A percentile compares a stretch with the other conserved stretches of the same genome.
Conservation (phyloP, 2,797 vertebrate species). For the Halcyon leucocephala region DNA sequence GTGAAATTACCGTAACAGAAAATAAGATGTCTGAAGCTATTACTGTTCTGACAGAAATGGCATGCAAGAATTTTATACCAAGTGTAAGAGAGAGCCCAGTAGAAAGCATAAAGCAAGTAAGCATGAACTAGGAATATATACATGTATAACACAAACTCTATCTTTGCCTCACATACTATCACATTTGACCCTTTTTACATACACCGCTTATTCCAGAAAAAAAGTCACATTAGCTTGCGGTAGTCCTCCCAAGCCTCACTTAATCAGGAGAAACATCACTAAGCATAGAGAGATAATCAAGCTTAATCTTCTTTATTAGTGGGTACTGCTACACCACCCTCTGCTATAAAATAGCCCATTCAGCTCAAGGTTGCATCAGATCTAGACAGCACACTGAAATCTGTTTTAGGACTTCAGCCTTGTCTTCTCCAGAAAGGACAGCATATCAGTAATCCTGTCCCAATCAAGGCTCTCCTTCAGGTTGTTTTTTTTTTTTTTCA, state of each 20-base stretch:
- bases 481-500: neutral
- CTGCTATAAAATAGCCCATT: neutral
- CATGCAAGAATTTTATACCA: neutral
- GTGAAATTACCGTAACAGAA: neutral
- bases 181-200: neutral
- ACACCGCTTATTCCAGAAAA: neutral
- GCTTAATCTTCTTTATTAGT: neutral
- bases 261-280: neutral
- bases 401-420: neutral
- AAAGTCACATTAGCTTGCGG: neutral
- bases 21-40: neutral
- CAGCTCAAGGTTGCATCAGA: neutral
- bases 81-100: neutral
- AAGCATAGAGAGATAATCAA: neutral
- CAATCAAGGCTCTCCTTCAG: neutral
- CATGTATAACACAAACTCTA: neutral
- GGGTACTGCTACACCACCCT: neutral
- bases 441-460: neutral
- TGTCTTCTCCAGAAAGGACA: neutral
- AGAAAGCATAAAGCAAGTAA: neutral
- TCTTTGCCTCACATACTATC: neutral
- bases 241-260: neutral
- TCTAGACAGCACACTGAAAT: neutral
- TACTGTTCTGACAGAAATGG: neutral
- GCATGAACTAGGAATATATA: neutral